Conservation (phyloP, 1,140 invertebrate species). For the Sarcophaga bullata region DNA sequence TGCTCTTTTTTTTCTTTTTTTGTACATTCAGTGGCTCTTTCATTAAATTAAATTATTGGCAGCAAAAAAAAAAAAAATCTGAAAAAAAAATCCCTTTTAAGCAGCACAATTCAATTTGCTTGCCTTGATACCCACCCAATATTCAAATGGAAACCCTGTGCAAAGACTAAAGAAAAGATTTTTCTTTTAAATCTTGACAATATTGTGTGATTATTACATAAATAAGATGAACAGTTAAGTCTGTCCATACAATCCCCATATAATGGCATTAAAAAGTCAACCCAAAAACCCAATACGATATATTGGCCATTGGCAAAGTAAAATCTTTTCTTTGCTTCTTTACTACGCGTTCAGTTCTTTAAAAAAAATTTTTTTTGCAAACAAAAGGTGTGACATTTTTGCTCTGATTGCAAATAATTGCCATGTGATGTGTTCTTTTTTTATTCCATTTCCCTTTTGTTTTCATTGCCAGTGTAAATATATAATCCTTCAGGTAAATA, state of each 20-base stretch:
- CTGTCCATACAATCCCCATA: neutral
- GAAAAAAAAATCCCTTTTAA: neutral
- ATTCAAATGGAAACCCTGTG: neutral
- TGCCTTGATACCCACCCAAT: too few species aligned
- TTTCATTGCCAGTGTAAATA: neutral
- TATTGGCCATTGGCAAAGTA: neutral
- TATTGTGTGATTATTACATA: neutral
- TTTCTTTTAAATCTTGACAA: neutral
- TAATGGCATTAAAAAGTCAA: slow-evolving; percentile 22
- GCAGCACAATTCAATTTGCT: neutral
- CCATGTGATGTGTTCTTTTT: neutral
- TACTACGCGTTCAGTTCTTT: too few species aligned
- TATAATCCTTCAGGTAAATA: slow-evolving; percentile 41
- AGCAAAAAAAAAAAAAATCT: neutral
- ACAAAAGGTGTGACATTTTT: slow-evolving; percentile 5
- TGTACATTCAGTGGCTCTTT: neutral
- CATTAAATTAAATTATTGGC: slow-evolving; percentile 7
- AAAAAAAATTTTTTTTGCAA: neutral
- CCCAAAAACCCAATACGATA: neutral
- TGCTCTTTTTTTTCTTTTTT: neutral
- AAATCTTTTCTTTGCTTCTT: neutral
- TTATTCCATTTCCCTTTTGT: neutral
- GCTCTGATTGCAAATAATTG: too few species aligned
- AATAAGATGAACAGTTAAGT: neutral
- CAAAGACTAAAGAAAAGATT: neutral